These are phyloP conservation scores for Lasioglossum vierecki DNA, from an alignment of 2,888 invertebrate genomes.

Conservation along the genomic window DNA sequence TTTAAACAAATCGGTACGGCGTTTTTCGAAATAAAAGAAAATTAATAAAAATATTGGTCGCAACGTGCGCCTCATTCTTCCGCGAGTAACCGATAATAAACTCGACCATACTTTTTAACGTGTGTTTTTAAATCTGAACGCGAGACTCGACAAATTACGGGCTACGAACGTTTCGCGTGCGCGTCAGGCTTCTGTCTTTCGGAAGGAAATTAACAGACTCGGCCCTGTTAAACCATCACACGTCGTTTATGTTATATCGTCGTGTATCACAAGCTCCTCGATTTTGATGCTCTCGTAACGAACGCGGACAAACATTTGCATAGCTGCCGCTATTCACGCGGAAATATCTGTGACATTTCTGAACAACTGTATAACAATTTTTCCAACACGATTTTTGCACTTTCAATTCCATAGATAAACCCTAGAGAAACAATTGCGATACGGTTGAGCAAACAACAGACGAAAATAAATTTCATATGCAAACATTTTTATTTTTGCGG, in stretches of 20 bases:
- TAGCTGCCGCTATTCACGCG: not conserved
- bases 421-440: not conserved
- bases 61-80: not conserved
- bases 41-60: not conserved
- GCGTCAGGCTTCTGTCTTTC: not conserved
- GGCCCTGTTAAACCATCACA: not conserved
- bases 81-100: not conserved
- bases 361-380: not conserved
- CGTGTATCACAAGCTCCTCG: slow-evolving; percentile 25
- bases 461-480: not conserved
- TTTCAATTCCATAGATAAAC: not conserved
- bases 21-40: not conserved
- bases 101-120: not conserved
- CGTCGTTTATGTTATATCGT: not conserved
- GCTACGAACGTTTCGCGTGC: not conserved
- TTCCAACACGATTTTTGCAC: not conserved
- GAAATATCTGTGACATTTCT: not conserved
- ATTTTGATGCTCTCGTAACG: not conserved
- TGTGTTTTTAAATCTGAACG: not conserved
- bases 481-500: not conserved
- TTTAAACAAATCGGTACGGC: not conserved
- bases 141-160: not conserved
- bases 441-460: not conserved
- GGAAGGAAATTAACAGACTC: not conserved
- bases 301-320: not conserved